Evolutionary conservation across 30 jellyfish, hydroid and myxozoan species (phyloP).

Genomic region (Turritopsis rubra): DNA sequence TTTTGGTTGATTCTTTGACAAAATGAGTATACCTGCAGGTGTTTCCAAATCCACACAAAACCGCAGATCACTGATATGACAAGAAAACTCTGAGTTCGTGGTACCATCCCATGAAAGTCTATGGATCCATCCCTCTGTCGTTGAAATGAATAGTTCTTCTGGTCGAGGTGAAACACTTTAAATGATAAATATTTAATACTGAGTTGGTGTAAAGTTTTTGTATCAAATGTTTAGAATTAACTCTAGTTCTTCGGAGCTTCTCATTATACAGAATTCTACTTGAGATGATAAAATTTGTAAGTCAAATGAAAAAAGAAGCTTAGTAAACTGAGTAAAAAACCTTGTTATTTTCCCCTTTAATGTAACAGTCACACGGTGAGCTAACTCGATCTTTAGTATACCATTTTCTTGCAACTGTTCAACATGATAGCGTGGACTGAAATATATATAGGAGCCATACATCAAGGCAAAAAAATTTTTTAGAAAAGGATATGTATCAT

Average conservation of each 20-base stretch:
- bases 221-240: neutral
- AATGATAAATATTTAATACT: neutral
- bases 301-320: neutral
- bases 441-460: neutral
- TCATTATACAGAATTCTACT: too few species aligned
- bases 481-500: too few species aligned
- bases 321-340: neutral
- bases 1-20: neutral
- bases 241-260: too few species aligned
- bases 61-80: conserved; percentile 42
- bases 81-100: conserved; percentile 35
- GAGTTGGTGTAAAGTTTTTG: neutral
- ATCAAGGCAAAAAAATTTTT: too few species aligned
- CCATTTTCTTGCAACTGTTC: conserved; percentile 31
- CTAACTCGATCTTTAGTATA: conserved; percentile 26
- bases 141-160: conserved; percentile 70
- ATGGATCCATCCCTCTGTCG: conserved; percentile 93
- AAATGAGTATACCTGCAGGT: conserved; percentile 31
- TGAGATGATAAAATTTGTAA: too few species aligned
- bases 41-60: conserved; percentile 90
- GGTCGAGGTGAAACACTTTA: conserved; percentile 73
- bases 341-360: conserved; percentile 32
- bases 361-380: conserved; percentile 21
- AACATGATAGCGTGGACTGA: conserved; percentile 10
- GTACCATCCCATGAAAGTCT: conserved; percentile 71